phyloP scores from a whole-genome alignment of 1,140 invertebrate genomes.

The Himalopsyche phryganea region DNA sequence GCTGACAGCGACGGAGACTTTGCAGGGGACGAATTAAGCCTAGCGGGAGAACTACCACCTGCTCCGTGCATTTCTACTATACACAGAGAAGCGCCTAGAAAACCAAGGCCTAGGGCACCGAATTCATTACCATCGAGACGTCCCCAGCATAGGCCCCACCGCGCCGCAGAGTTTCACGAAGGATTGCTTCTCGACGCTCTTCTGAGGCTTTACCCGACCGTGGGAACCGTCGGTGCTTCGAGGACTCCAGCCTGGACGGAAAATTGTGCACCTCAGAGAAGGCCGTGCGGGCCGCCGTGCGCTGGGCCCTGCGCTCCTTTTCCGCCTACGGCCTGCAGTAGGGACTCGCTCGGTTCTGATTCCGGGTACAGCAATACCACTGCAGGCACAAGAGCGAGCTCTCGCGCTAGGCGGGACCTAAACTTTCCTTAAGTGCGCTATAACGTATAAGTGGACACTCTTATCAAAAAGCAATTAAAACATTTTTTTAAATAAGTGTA shows the following conservation, averaged over 20 bases:
- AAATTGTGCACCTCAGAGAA: constrained; percentile 40
- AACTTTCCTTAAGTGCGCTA: constrained; percentile 22
- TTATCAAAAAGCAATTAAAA: no score
- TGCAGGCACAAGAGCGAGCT: constrained; percentile 51
- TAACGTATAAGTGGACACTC: no score
- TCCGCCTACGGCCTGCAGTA: constrained; percentile 49
- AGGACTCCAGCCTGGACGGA: constrained; percentile 31
- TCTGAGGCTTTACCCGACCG: constrained; percentile 58
- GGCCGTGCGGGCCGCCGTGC: constrained; percentile 41
- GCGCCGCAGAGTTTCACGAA: constrained; percentile 53
- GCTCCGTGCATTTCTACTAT: constrained; percentile 31
- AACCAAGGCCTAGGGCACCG: constrained; percentile 39
- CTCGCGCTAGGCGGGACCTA: constrained; percentile 35
- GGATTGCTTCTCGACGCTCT: constrained; percentile 55
- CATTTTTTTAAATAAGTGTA: no score
- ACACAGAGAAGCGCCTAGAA: constrained; percentile 40
- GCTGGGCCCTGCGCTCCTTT: constrained; percentile 42
- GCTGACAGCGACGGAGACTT: constrained; percentile 51
- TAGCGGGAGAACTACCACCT: constrained; percentile 49
- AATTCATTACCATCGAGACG: constrained; percentile 45
- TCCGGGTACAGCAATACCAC: constrained; percentile 60
- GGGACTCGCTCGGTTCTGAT: constrained; percentile 50
- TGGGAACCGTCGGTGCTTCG: constrained; percentile 47
- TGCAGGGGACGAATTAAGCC: constrained; percentile 50
- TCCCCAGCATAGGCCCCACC: constrained; percentile 45